These are phyloP conservation scores for Melanchra persicariae DNA, from an alignment of 2,888 invertebrate species.

Conservation along the genomic window DNA sequence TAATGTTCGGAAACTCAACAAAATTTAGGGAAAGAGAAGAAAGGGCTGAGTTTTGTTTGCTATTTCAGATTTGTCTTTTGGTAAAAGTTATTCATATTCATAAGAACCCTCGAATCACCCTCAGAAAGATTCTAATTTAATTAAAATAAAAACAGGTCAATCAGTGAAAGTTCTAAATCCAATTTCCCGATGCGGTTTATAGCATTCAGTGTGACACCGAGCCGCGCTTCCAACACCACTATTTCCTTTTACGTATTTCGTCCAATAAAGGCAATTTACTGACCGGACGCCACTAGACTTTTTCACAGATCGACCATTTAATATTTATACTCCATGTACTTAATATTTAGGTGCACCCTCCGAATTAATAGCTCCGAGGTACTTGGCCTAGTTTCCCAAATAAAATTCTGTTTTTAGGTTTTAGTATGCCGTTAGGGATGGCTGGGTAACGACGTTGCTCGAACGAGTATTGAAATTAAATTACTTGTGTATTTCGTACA, in stretches of 20 bases:
- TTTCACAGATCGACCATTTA: constrained; percentile 64
- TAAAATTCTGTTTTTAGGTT: constrained; percentile 61
- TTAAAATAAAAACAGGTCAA: background rate
- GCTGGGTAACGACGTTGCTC: constrained; percentile 47
- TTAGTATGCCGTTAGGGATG: constrained; percentile 56
- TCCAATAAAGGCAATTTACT: constrained; percentile 72
- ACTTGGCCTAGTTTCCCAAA: constrained; percentile 58
- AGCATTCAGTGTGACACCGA: constrained; percentile 53
- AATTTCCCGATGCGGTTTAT: constrained; percentile 37
- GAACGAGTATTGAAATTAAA: constrained; percentile 64
- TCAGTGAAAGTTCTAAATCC: background rate
- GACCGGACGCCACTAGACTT: constrained; percentile 64
- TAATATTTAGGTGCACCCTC: constrained; percentile 65
- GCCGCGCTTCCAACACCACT: constrained; percentile 45
- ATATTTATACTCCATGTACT: constrained; percentile 67
- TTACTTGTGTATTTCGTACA: constrained; percentile 52
- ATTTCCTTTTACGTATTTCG: constrained; percentile 69
- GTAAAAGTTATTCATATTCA: background rate
- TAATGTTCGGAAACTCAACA: background rate
- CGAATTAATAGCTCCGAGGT: constrained; percentile 60
- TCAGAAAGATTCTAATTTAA: too few species aligned
- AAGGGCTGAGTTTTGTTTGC: background rate
- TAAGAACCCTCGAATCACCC: background rate
- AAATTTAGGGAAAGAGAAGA: background rate
- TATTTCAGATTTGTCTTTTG: background rate